Percentiles rank a stretch among this genome's conserved stretches.
Conservation (phyloP, 2,113 vertebrate species). For the Vidua chalybeata region DNA sequence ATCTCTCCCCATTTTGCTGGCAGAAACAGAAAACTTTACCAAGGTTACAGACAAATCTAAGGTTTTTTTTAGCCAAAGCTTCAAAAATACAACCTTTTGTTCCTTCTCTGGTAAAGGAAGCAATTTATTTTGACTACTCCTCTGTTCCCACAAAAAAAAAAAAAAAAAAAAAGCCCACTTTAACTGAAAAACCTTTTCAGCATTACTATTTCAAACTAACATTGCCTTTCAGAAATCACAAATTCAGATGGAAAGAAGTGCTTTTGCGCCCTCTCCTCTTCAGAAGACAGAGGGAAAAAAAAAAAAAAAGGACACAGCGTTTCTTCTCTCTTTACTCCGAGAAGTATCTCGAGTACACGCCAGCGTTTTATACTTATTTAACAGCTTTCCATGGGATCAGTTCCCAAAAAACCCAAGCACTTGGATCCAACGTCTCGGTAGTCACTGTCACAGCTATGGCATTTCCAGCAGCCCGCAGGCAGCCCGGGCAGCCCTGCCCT, state of each 20-base stretch:
- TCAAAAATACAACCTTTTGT: constrained; percentile 16
- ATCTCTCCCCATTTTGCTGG: not conserved
- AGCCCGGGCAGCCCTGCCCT: not conserved
- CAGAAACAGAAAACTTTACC: not conserved
- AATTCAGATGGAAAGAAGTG: not conserved
- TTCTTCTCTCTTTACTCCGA: not conserved
- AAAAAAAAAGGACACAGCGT: not conserved
- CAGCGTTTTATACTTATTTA: not conserved
- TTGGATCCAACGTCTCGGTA: rapidly evolving
- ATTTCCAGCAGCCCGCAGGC: rapidly evolving
- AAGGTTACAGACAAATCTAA: not conserved
- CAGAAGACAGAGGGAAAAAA: not conserved
- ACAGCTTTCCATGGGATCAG: not conserved
- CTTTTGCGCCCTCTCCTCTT: not conserved
- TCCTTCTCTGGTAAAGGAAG: not conserved
- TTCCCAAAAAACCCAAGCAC: not conserved
- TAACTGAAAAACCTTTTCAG: not conserved
- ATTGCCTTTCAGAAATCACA: not conserved
- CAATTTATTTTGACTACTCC: not conserved
- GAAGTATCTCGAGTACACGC: not conserved
- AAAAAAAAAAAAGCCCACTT: not conserved
- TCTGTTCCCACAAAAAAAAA: not conserved
- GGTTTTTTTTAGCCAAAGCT: not conserved
- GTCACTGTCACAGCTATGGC: rapidly evolving
- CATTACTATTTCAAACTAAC: not conserved